Evolutionary conservation across 2,113 vertebrate genomes (phyloP).

Genomic region (Zingel zingel): DNA sequence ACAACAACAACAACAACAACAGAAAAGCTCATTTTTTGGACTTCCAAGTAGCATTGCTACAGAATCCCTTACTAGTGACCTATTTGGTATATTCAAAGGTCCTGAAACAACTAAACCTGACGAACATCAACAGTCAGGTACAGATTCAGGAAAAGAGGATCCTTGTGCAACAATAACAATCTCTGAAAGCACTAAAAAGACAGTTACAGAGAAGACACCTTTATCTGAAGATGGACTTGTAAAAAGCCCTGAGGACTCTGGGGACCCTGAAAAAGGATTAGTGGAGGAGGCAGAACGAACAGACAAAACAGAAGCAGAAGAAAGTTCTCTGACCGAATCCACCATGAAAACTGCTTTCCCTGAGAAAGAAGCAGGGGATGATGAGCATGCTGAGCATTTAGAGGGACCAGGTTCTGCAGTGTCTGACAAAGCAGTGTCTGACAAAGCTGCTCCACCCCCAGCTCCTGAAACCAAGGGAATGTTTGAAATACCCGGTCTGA

Average conservation of each 20-base stretch:
- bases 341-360: constrained; percentile 11
- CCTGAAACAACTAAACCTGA: constrained; percentile 74
- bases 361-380: constrained; percentile 6
- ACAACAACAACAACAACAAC: constrained; percentile 77
- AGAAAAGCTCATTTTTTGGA: constrained; percentile 91
- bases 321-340: constrained; percentile 33
- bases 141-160: constrained; percentile 33
- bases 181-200: constrained; percentile 45
- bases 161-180: constrained; percentile 29
- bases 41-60: constrained; percentile 82
- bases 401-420: constrained; percentile 14
- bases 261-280: constrained; percentile 52
- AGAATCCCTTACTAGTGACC: constrained; percentile 86
- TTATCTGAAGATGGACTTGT: constrained; percentile 32
- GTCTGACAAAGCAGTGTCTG: not conserved
- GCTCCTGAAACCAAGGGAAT: constrained; percentile 70
- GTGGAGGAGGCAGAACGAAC: constrained; percentile 56
- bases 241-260: constrained; percentile 37
- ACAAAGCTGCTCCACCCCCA: constrained; percentile 30
- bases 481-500: constrained; percentile 86
- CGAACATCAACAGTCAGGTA: constrained; percentile 48
- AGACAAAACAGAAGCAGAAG: constrained; percentile 60
- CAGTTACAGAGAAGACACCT: constrained; percentile 39
- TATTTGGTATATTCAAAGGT: constrained; percentile 90
- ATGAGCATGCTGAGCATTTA: constrained; percentile 12